phyloP scores from a whole-genome alignment of 2,888 invertebrate genomes.

The Herminia tarsipennalis region DNA sequence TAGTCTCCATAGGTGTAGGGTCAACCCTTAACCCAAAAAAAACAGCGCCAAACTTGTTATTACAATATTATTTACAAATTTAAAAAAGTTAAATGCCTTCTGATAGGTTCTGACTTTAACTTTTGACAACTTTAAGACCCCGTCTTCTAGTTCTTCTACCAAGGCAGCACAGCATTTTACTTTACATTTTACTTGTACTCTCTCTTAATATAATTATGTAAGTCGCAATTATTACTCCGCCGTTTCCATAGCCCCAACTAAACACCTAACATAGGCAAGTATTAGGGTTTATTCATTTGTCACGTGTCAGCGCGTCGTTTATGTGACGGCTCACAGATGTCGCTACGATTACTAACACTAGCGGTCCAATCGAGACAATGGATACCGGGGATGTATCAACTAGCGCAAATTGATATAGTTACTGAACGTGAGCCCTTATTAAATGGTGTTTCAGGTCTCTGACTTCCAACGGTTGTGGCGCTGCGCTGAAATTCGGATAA shows the following conservation, averaged over 20 bases:
- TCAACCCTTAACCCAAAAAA: no score
- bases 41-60: background rate
- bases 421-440: background rate
- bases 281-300: conserved; percentile 73
- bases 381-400: conserved; percentile 17
- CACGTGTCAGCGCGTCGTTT: conserved; percentile 71
- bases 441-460: no score
- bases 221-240: conserved; percentile 26
- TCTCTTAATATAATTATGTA: no score
- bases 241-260: conserved; percentile 44
- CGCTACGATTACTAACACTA: conserved; percentile 54
- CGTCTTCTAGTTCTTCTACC: no score
- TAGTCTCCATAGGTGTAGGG: no score
- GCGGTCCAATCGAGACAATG: conserved; percentile 64
- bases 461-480: no score
- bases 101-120: no score
- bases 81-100: background rate
- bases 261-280: conserved; percentile 57
- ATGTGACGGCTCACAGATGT: conserved; percentile 75
- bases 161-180: no score
- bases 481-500: no score
- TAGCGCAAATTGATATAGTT: background rate
- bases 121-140: no score
- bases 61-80: background rate
- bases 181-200: no score